Conservation (phyloP, 2,797 vertebrate genomes). For the Tamandua tetradactyla region DNA sequence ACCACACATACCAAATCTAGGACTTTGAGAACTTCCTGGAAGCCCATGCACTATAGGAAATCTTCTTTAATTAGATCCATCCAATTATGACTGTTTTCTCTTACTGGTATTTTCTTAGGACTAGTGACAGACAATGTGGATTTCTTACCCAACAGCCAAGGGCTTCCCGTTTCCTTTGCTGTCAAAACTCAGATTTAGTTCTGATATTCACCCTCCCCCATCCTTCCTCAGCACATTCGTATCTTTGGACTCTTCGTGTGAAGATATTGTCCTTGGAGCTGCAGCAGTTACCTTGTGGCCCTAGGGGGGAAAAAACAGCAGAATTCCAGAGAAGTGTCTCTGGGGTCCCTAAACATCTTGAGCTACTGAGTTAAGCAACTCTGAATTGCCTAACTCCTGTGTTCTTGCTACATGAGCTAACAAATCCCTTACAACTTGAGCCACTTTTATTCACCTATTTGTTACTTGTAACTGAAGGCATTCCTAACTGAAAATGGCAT, state of each 20-base stretch:
- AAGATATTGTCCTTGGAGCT: background rate
- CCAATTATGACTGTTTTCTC: background rate
- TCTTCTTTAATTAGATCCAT: background rate
- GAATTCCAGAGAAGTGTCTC: background rate
- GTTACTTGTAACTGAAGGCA: background rate
- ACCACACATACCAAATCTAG: background rate
- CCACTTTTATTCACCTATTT: background rate
- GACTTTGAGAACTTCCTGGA: background rate
- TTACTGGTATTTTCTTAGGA: background rate
- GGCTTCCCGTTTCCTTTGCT: background rate
- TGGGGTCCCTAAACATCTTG: background rate
- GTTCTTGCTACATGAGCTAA: background rate
- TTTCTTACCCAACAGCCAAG: background rate
- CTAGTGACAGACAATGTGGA: background rate
- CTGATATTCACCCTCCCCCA: background rate
- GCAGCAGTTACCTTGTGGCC: background rate
- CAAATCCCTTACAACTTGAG: background rate
- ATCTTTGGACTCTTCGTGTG: background rate
- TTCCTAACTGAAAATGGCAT: background rate
- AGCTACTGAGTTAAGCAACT: background rate
- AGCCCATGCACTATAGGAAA: background rate
- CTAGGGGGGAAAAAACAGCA: background rate
- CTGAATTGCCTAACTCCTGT: background rate
- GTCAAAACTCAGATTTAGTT: background rate
- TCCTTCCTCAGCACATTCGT: background rate